Evolutionary conservation across 2,888 invertebrate genomes (phyloP), one percentile per base, ranked within the genome.

Genomic region (Electrophaes corylata): DNA sequence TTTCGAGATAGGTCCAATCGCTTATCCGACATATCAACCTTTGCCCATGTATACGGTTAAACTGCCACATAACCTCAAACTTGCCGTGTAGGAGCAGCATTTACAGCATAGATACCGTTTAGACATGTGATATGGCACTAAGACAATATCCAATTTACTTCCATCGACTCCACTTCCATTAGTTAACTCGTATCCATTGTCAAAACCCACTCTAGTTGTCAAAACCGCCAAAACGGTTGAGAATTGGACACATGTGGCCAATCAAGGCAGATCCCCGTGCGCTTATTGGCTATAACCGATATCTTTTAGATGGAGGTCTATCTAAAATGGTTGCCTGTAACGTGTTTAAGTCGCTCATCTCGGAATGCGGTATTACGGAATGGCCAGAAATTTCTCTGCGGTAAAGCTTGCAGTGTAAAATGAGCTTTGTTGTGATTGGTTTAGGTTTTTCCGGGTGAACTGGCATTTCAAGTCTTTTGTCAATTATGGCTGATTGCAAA

Each of bases 291-390:
- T 75, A 72, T 69, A 59, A 58, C 64, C 61, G 61, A 70, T 71
- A 64, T 67, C 56, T 62, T 61, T 57, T 57, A 57, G 57, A 57
- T 65, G 56, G 61, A 69, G 84, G 71, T 82, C 83, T 74, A 35
- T 70, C 64, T 77, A 63, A 18, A 60, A 57, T 81, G 87, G 88
- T 69, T 73, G 77, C 76, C 73, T 75, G 71, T 89, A 90, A 91
- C 85, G 74, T 77, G 81, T 88, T 90, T 90, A 89, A 90, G 89
- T 86, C 88, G 84, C 82, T 90, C 90, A 88, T 91, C 90, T 89
- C 88, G 83, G 81, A 90, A 90, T 89, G n/a, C n/a, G 88, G 89
- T 84, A 88, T 91, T 90, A 91, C 82, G 77, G 84, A 75, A 83
- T 31, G 39, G 37, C 52, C 3, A 5, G 51, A n/a, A 18, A 19